Percentiles rank a stretch among this genome's conserved stretches.
Evolutionary conservation across 1,140 invertebrate species (phyloP).

Genomic region (Sarcophaga peregrina): DNA sequence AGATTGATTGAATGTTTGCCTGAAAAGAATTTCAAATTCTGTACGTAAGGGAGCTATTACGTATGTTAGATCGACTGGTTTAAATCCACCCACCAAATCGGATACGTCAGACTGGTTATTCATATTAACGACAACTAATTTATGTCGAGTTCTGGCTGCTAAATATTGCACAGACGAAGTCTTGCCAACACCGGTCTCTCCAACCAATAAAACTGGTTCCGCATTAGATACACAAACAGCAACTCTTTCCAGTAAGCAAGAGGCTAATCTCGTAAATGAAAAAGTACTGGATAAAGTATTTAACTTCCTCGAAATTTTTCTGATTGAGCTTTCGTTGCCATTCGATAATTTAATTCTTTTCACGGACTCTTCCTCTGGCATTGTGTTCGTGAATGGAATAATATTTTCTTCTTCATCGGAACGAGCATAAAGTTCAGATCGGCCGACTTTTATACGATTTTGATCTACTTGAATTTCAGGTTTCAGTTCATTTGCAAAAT

Average conservation of each 20-base stretch:
- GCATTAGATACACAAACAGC: slow-evolving; percentile 82
- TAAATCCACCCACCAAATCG: slow-evolving; percentile 96
- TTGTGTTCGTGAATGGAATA: background rate
- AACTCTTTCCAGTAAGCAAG: slow-evolving; percentile 87
- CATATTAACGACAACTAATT: slow-evolving; percentile 97
- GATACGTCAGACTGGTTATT: slow-evolving; percentile 98
- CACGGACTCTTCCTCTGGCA: slow-evolving; percentile 41
- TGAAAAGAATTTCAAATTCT: slow-evolving; percentile 89
- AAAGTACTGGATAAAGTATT: slow-evolving; percentile 69
- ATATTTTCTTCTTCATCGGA: slow-evolving; percentile 44
- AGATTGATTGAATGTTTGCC: slow-evolving; percentile 79
- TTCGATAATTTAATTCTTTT: slow-evolving; percentile 56
- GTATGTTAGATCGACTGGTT: slow-evolving; percentile 92
- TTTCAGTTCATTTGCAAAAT: slow-evolving; percentile 82
- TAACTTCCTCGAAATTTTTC: background rate
- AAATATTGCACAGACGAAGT: slow-evolving; percentile 96
- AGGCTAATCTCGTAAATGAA: slow-evolving; percentile 83
- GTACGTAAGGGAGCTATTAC: slow-evolving; percentile 81
- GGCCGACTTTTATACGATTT: slow-evolving; percentile 69
- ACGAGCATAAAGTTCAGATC: slow-evolving; percentile 68
- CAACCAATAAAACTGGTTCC: slow-evolving; percentile 95
- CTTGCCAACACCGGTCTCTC: slow-evolving; percentile 99
- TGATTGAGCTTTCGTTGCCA: slow-evolving; percentile 24
- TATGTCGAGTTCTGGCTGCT: slow-evolving; percentile 83
- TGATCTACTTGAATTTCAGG: slow-evolving; percentile 73